Conservation (phyloP, 2,888 invertebrate genomes). For the Yponomeuta malinellus region DNA sequence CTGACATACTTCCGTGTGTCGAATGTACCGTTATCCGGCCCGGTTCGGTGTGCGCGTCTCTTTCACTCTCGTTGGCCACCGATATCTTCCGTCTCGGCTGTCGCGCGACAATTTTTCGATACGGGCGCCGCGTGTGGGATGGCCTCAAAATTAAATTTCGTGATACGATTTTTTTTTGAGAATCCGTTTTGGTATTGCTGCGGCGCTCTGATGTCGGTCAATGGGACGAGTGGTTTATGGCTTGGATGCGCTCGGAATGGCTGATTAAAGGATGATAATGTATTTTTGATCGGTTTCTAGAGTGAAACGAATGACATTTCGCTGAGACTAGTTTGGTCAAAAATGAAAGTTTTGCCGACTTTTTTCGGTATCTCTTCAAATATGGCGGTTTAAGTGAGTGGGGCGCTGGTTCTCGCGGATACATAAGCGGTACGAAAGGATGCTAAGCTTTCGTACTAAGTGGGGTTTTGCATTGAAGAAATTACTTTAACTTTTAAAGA, state of each 20-base stretch:
- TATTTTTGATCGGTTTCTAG: neutral
- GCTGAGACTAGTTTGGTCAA: neutral
- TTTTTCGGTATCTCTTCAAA: neutral
- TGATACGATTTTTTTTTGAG: conserved; percentile 51
- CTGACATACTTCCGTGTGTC: conserved; percentile 72
- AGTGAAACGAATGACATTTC: conserved; percentile 3
- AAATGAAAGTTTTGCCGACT: neutral
- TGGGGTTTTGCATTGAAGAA: neutral
- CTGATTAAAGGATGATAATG: conserved; percentile 8
- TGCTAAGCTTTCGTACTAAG: neutral
- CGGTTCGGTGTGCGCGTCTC: conserved; percentile 60
- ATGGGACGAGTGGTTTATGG: conserved; percentile 45
- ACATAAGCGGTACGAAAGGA: neutral
- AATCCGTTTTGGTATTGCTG: conserved; percentile 32
- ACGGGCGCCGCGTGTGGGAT: conserved; percentile 68
- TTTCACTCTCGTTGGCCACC: conserved; percentile 61
- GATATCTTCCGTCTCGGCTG: conserved; percentile 49
- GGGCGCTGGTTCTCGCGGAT: neutral
- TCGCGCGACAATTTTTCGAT: conserved; percentile 71
- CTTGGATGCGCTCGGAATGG: conserved; percentile 14
- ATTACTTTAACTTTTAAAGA: neutral
- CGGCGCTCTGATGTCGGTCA: conserved; percentile 39
- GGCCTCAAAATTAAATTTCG: conserved; percentile 68
- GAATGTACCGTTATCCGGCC: conserved; percentile 69
- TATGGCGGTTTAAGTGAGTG: neutral